Evolutionary conservation across 2,113 vertebrate genomes (phyloP).

Genomic region (Microtus montanus): DNA sequence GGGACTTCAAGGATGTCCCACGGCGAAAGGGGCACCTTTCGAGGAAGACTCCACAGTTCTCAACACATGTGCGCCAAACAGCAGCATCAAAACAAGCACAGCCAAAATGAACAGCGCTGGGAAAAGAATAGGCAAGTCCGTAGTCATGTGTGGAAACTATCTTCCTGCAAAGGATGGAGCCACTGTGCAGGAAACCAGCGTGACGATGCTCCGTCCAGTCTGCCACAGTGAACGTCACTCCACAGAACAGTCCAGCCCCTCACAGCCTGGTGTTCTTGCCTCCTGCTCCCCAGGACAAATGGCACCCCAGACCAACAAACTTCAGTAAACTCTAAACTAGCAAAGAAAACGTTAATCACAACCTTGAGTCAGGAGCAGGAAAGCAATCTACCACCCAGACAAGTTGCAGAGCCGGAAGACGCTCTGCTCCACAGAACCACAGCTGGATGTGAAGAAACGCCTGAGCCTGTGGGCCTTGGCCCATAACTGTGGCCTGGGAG

Average conservation of each 20-base stretch:
- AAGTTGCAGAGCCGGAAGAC: background rate
- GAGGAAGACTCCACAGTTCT: background rate
- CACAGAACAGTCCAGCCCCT: too few species aligned
- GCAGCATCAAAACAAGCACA: background rate
- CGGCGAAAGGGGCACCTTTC: background rate
- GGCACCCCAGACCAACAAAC: background rate
- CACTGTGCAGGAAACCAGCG: too few species aligned
- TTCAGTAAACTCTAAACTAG: background rate
- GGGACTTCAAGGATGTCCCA: background rate
- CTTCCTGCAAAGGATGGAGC: background rate
- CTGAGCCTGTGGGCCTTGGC: background rate
- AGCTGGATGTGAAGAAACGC: too few species aligned
- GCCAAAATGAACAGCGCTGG: background rate
- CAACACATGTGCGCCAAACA: background rate
- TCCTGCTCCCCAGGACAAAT: background rate
- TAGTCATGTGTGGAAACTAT: background rate
- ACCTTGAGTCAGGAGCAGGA: too few species aligned
- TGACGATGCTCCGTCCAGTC: background rate
- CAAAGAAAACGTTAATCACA: background rate
- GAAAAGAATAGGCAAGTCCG: background rate
- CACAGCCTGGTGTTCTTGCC: too few species aligned
- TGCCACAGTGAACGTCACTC: background rate
- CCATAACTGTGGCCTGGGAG: background rate
- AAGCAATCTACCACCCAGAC: background rate
- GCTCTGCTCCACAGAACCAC: accelerated